Percentiles rank a stretch among this genome's conserved stretches.
These are phyloP conservation scores for Nanorana parkeri DNA, from an alignment of 2,113 vertebrate genomes.

Conservation along the genomic window DNA sequence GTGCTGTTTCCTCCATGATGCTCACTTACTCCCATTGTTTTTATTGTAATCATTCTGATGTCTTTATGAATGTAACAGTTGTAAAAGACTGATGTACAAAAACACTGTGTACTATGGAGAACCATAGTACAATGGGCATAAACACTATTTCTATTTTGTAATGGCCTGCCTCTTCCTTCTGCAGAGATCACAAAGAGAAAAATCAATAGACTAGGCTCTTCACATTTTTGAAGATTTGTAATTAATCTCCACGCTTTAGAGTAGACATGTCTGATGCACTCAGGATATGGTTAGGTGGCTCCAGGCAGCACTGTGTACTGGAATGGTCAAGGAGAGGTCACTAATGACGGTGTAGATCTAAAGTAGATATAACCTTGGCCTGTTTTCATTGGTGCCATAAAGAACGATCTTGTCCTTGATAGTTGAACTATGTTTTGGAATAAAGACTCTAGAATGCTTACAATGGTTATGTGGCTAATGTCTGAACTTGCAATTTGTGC, in stretches of 20 bases:
- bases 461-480: no score
- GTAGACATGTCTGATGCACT: conserved; percentile 18
- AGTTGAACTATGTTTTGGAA: not conserved
- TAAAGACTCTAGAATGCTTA: no score
- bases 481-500: no score
- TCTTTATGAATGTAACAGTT: no score
- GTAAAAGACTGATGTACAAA: no score
- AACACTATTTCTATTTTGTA: not conserved
- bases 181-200: conserved; percentile 10
- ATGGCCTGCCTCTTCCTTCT: not conserved
- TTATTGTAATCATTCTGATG: no score
- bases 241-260: conserved; percentile 41
- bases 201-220: conserved; percentile 43
- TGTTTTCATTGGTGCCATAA: not conserved
- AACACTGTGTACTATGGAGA: no score
- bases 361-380: not conserved
- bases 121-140: no score
- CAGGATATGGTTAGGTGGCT: not conserved
- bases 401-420: not conserved
- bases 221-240: conserved; percentile 37
- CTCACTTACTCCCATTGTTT: no score
- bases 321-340: conserved; percentile 27
- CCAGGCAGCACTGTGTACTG: not conserved
- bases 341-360: conserved; percentile 1
- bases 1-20: no score